Evolutionary conservation across 2,797 vertebrate species (phyloP).

Genomic region (Neoniphon sammara): DNA sequence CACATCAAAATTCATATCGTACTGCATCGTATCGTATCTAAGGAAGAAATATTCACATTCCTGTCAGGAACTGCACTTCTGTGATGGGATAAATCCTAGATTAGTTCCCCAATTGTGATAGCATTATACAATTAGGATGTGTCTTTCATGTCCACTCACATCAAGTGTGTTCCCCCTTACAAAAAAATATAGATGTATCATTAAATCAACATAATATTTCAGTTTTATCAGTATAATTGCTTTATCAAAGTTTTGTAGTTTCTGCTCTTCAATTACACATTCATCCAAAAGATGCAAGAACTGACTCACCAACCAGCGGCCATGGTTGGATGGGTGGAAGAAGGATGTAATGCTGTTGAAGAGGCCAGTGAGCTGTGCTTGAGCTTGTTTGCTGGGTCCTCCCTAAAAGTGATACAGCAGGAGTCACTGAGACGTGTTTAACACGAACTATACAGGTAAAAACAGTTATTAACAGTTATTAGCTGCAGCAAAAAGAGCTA

Average conservation of each 20-base stretch:
- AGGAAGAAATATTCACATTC: background rate
- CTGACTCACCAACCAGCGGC: conserved; percentile 95
- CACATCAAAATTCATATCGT: no score
- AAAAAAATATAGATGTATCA: background rate
- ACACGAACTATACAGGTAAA: no score
- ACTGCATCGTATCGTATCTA: no score
- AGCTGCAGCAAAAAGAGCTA: background rate
- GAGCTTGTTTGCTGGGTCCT: conserved; percentile 94
- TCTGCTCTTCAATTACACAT: conserved; percentile 8
- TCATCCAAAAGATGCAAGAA: conserved; percentile 4
- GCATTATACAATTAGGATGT: background rate
- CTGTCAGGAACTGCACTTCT: background rate
- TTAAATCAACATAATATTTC: background rate
- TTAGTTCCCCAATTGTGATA: no score
- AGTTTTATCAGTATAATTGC: background rate
- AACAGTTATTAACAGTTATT: background rate
- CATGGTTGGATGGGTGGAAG: conserved; percentile 98
- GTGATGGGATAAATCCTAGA: background rate
- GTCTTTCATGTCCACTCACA: background rate
- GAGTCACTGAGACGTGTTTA: background rate
- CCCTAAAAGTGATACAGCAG: conserved; percentile 82
- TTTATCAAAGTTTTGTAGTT: background rate
- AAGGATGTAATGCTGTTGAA: conserved; percentile 97
- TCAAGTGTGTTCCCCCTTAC: background rate
- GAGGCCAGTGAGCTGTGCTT: conserved; percentile 93